phyloP scores from a whole-genome alignment of 2,797 vertebrate species.

The Micrastur ruficollis region DNA sequence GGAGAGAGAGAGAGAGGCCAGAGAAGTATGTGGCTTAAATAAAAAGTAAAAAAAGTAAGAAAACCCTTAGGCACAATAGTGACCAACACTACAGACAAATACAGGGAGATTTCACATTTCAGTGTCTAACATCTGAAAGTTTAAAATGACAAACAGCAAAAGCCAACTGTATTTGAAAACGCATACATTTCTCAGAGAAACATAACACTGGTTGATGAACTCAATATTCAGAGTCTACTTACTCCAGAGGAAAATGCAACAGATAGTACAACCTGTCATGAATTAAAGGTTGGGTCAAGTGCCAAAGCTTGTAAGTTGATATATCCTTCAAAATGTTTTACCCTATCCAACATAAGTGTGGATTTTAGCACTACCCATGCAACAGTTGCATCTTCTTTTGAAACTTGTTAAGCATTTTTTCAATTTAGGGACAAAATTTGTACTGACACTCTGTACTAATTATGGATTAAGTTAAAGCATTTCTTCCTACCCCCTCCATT shows the following conservation, averaged over 20 bases:
- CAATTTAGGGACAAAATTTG: neutral
- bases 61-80: neutral
- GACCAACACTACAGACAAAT: neutral
- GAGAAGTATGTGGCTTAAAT: neutral
- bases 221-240: neutral
- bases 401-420: neutral
- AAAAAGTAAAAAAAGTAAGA: neutral
- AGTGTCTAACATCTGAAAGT: neutral
- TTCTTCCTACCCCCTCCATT: neutral
- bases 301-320: neutral
- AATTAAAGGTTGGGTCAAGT: neutral
- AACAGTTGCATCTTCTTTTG: neutral
- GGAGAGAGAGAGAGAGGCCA: neutral
- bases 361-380: neutral
- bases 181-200: neutral
- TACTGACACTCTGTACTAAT: neutral
- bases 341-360: neutral
- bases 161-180: neutral
- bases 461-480: neutral
- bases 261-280: neutral
- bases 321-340: neutral
- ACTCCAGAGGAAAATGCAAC: neutral
- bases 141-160: conserved; percentile 1
- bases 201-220: neutral
- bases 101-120: neutral